Evolutionary conservation across 1,140 invertebrate species (phyloP), one percentile per base, ranked within the genome.

Genomic region (Delia radicum): DNA sequence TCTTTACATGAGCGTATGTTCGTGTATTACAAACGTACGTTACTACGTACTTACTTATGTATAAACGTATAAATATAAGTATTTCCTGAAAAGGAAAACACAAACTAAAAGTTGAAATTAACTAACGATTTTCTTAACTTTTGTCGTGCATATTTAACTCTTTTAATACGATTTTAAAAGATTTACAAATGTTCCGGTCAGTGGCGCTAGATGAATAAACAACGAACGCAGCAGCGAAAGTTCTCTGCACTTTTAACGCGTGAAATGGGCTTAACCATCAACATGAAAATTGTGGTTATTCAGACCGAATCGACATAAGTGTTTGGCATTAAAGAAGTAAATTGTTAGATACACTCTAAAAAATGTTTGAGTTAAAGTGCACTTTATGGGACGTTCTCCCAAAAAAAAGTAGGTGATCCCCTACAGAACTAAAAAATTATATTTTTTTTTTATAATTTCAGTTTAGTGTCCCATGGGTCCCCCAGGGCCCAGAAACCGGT

Each of bases 251-350:
- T 82, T 83, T 82, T 80, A 80, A 80, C 82, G 82, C 82, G 82
- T 83, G 82, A 83, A 83, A 83, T 83, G 83, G 82, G 82, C 83
- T 83, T 83, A 83, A 83, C 82, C 82, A 69, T 24, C 7, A 37
- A 6, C 81, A 81, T 18, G 15, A 2, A 55, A 27, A 48, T 73
- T 73, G 31, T 61, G 26, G 48, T 48, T 61, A 73, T 73, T 73
- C 72, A 73, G 72, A 73, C 72, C 72, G 72, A 27, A 31, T 73
- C 72, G 72, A 48, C 26, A 29, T 73, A 46, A 69, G 65, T 69
- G 65, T 69, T 33, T 24, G 48, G 21, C 18, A 55, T 21, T 21
- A 55, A 67, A 67, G 8, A 67, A 29, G 26, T 29, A 12, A 33
- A 27, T 33, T 67, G 29, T 15, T 18, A 42, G 2, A 10, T 42